Base-by-base conservation (phyloP, 2,797 vertebrate species). In the Pteronotus mesoamericanus region DNA sequence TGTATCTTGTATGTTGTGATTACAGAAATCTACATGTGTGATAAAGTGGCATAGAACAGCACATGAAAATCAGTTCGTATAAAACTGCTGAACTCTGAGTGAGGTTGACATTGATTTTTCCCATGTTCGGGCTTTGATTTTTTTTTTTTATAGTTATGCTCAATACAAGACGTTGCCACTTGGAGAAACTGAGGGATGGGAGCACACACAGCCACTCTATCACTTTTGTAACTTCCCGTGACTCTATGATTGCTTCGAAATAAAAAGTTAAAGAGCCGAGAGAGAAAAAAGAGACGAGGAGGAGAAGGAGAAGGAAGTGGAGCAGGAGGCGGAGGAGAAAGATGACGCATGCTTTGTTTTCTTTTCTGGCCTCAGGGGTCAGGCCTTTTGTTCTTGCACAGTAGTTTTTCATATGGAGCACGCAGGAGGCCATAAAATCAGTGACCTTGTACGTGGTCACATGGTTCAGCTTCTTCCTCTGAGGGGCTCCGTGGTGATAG, bases 91-190 rank as follows among this genome's bases (percentile, higher is more conserved):
- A 94, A 16, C 64, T 10, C 19, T n/a, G 48, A 24, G 24, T 53
- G 77, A 24, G 26, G 19, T 24, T 7, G 32, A 34, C 77, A 26
- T 26, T 22, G 5, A 1, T 10, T 34, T 34, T 71, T 32, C n/a
- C n/a, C 9, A 1, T 24, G 12, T 74, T 48, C 22, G n/a, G 37
- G 34, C 18, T 89, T 61, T 48, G 29, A 19, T 19, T 0, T 2
- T 9, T 0, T 2, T 9, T 1, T 46, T 61, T 24, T 9, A 9
- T 3, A 21, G 0, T 57, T 26, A 11, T 6, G 18, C 14, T 34
- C 74, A 16, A 19, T n/a, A 15, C 2, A 53, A 37, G 74, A 32
- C 44, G 57, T 19, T 22, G 11, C 11, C 44, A 14, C 12, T 9
- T 42, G 34, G 61, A 89, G 85, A 39, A 72, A 37, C 24, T 3